Evolutionary conservation across 2,888 invertebrate genomes (phyloP).

Genomic region (Asteroscopus sphinx): DNA sequence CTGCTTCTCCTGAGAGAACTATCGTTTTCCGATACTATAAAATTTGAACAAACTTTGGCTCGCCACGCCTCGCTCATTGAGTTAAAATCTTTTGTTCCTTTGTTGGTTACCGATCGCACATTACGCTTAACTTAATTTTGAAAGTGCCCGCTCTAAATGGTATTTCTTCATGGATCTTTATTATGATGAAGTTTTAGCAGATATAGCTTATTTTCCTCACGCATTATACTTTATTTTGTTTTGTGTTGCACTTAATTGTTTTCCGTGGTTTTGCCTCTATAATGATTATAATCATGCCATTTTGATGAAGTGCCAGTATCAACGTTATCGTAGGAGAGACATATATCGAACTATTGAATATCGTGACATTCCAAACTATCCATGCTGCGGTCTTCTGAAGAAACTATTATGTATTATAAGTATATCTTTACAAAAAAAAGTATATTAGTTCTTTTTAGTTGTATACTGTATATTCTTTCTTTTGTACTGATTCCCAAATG

Average conservation of each 20-base stretch:
- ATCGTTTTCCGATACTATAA: slow-evolving; percentile 76
- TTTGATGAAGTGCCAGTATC: not conserved
- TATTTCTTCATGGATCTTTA: slow-evolving; percentile 60
- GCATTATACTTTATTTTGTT: slow-evolving; percentile 3
- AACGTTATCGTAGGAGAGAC: not conserved
- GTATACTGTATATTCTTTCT: no score
- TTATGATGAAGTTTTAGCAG: slow-evolving; percentile 52
- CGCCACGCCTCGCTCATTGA: slow-evolving; percentile 69
- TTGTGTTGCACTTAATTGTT: not conserved
- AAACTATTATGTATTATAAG: no score
- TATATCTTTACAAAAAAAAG: no score
- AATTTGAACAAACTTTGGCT: slow-evolving; percentile 66
- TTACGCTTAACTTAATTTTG: slow-evolving; percentile 69
- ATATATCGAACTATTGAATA: not conserved
- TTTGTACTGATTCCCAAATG: no score
- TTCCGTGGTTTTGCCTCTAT: not conserved
- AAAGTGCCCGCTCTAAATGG: slow-evolving; percentile 67
- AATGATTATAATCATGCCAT: not conserved
- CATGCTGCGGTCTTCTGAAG: no score
- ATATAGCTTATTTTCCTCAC: slow-evolving; percentile 11
- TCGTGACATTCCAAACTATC: not conserved
- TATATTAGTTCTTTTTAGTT: no score
- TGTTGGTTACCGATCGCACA: slow-evolving; percentile 61
- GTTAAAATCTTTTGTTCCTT: slow-evolving; percentile 71
- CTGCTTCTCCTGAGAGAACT: slow-evolving; percentile 50